Evolutionary conservation across 2,888 invertebrate genomes (phyloP).

Genomic region (Eupithecia tripunctaria): DNA sequence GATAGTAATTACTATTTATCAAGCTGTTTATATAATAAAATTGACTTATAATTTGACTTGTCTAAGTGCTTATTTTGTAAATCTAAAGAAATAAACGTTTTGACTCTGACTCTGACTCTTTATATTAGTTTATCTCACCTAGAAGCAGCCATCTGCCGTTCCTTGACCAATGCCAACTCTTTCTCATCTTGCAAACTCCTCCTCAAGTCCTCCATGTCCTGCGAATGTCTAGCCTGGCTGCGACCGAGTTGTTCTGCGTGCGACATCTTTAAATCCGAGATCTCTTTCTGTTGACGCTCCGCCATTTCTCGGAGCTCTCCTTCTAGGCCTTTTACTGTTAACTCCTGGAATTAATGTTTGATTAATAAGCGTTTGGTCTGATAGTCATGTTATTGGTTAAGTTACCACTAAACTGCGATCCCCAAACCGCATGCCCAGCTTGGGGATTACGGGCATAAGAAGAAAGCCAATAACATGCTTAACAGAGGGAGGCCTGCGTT

Average conservation of each 20-base stretch:
- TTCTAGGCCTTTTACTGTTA: constrained; percentile 94
- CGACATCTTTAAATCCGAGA: constrained; percentile 80
- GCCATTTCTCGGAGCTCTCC: constrained; percentile 92
- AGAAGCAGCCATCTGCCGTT: constrained; percentile 75
- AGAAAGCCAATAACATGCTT: too few species aligned
- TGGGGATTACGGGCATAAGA: too few species aligned
- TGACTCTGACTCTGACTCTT: too few species aligned
- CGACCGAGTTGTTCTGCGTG: constrained; percentile 74
- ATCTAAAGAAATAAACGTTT: too few species aligned
- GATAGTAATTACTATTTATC: too few species aligned
- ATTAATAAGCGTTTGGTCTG: background rate
- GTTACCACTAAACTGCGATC: too few species aligned
- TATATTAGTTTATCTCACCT: constrained; percentile 57
- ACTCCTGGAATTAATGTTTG: constrained; percentile 78
- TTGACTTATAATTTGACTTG: too few species aligned
- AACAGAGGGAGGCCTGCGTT: too few species aligned
- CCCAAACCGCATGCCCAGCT: too few species aligned
- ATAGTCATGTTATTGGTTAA: too few species aligned
- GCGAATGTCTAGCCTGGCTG: constrained; percentile 71
- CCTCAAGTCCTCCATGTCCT: constrained; percentile 79
- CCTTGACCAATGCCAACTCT: constrained; percentile 73
- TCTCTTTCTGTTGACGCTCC: constrained; percentile 87
- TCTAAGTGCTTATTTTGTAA: too few species aligned
- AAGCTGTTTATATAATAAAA: too few species aligned
- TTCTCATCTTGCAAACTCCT: constrained; percentile 81